Conservation (phyloP, 30 jellyfish, hydroid and myxozoan species). For the Rhopilema esculentum region DNA sequence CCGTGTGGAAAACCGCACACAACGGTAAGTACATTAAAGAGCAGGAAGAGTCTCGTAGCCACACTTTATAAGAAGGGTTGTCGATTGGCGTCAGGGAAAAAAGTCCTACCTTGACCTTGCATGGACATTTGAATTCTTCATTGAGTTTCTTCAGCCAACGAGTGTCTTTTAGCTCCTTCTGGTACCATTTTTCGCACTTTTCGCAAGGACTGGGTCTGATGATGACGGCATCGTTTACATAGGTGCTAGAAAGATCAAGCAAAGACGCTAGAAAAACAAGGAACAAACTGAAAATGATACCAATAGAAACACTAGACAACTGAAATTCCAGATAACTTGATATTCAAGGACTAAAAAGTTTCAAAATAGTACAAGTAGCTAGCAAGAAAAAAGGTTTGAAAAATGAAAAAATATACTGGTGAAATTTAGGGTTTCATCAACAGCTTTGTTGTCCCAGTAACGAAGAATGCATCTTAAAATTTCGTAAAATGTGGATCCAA, state of each 20-base stretch:
- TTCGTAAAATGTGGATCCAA: too few species aligned
- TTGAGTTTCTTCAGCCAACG: constrained; percentile 30
- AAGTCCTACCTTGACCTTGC: constrained; percentile 16
- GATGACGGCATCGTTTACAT: background rate
- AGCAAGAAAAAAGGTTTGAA: background rate
- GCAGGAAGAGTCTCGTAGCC: constrained; percentile 36
- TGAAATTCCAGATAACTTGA: too few species aligned
- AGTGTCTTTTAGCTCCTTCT: constrained; percentile 2
- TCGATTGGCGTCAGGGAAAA: constrained; percentile 12
- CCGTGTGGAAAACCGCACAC: constrained; percentile 23
- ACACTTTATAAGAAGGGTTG: constrained; percentile 2
- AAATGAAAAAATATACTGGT: background rate
- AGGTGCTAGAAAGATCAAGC: background rate
- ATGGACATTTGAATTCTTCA: constrained; percentile 37
- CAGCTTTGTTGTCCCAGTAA: background rate
- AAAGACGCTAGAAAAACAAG: too few species aligned
- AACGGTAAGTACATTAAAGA: constrained; percentile 6
- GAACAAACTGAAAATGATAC: too few species aligned
- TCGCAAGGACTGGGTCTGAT: constrained; percentile 3
- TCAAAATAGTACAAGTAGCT: background rate
- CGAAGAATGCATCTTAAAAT: background rate
- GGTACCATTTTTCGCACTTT: constrained; percentile 32
- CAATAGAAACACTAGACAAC: too few species aligned
- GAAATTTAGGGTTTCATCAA: background rate
- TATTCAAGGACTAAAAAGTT: too few species aligned